phyloP scores from a whole-genome alignment of 2,888 invertebrate species.

The Halocaridina rubra region DNA sequence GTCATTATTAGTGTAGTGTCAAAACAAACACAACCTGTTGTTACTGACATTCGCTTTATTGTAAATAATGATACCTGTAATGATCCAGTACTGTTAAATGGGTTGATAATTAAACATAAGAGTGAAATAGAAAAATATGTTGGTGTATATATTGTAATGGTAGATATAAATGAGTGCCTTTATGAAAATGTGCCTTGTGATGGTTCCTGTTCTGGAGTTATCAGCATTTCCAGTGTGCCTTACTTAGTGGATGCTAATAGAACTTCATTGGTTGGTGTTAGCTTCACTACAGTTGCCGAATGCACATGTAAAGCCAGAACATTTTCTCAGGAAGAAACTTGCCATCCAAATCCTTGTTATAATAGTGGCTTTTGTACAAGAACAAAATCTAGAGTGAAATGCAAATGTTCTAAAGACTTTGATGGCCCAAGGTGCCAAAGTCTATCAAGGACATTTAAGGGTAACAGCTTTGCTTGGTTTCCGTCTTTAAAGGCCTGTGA shows the following conservation, averaged over 20 bases:
- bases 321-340: constrained; percentile 89
- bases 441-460: constrained; percentile 92
- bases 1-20: constrained; percentile 96
- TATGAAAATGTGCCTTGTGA: constrained; percentile 96
- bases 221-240: constrained; percentile 88
- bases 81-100: constrained; percentile 92
- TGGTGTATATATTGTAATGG: constrained; percentile 97
- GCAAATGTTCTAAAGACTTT: constrained; percentile 91
- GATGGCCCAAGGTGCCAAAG: constrained; percentile 97
- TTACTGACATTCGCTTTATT: constrained; percentile 90
- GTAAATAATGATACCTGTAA: constrained; percentile 97
- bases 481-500: constrained; percentile 96
- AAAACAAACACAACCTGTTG: constrained; percentile 81
- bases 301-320: constrained; percentile 94
- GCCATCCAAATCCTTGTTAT: constrained; percentile 89
- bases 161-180: constrained; percentile 95
- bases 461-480: constrained; percentile 98
- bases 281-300: no score
- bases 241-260: constrained; percentile 98
- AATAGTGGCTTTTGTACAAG: constrained; percentile 97
- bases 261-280: constrained; percentile 95
- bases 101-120: constrained; percentile 78
- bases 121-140: constrained; percentile 86
- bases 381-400: constrained; percentile 71
- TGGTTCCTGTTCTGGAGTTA: constrained; percentile 93